Percentiles rank a stretch among this genome's conserved stretches.
Conservation (phyloP, 2,888 invertebrate species). For the Junonia oenone region DNA sequence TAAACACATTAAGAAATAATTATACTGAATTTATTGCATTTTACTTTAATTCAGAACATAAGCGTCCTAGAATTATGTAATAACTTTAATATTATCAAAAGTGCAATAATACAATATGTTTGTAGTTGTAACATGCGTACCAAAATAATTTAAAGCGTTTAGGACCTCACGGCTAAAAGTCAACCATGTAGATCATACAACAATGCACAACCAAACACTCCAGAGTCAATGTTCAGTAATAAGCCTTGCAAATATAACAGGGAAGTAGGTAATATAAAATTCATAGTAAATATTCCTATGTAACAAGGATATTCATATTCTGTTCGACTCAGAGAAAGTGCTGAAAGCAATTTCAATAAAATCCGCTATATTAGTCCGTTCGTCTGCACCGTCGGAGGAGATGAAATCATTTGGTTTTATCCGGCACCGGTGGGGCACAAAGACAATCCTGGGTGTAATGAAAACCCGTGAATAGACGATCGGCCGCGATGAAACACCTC, state of each 20-base stretch:
- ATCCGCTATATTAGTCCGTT: slow-evolving; percentile 27
- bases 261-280: too few relatives aligned
- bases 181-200: too few relatives aligned
- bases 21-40: neutral
- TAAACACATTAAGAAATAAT: neutral
- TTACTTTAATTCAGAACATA: too few relatives aligned
- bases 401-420: slow-evolving; percentile 24
- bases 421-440: slow-evolving; percentile 6
- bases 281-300: neutral
- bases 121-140: too few relatives aligned
- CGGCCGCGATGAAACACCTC: neutral
- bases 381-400: slow-evolving; percentile 19
- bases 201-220: too few relatives aligned
- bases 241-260: too few relatives aligned
- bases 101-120: too few relatives aligned
- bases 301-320: neutral
- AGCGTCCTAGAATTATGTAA: too few relatives aligned
- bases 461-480: neutral
- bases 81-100: too few relatives aligned
- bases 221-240: too few relatives aligned
- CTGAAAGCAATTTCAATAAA: slow-evolving; percentile 26
- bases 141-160: too few relatives aligned
- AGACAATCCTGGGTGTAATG: slow-evolving; percentile 8
- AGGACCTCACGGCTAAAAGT: too few relatives aligned
- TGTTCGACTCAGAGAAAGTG: slow-evolving; percentile 3